Conservation (phyloP, 2,113 vertebrate genomes). For the Hippocampus mohnikei region DNA sequence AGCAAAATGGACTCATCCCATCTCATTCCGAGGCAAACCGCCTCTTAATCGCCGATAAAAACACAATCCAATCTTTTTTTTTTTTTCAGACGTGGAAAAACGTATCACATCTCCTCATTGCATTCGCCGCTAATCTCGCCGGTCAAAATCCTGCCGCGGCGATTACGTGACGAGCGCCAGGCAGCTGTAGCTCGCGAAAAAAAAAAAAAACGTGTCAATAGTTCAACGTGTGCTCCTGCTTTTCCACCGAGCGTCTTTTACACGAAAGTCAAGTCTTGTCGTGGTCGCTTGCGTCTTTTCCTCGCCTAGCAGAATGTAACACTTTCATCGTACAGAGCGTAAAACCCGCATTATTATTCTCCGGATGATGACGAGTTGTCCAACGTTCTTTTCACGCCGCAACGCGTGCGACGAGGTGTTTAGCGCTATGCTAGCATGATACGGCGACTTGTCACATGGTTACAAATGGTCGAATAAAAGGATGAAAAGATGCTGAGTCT, state of each 20-base stretch:
- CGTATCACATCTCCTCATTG: slow-evolving; percentile 35
- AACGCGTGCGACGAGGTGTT: background rate
- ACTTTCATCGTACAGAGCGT: background rate
- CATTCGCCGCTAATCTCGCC: slow-evolving; percentile 46
- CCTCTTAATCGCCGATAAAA: slow-evolving; percentile 45
- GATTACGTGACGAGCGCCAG: background rate
- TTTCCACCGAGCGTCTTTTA: too few relatives aligned
- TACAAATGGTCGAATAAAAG: background rate
- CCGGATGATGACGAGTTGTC: background rate
- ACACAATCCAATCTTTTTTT: slow-evolving; percentile 40
- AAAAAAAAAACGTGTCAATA: background rate
- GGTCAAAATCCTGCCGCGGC: slow-evolving; percentile 13
- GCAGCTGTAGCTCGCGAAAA: background rate
- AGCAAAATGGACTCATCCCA: slow-evolving; percentile 11
- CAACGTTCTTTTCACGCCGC: background rate
- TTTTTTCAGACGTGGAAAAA: slow-evolving; percentile 21
- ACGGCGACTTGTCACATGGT: background rate
- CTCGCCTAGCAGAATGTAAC: background rate
- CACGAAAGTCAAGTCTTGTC: background rate
- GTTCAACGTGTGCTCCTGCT: background rate
- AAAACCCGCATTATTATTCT: background rate
- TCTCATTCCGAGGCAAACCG: background rate
- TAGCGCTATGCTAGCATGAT: background rate
- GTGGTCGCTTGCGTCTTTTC: background rate
- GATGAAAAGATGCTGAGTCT: background rate